Evolutionary conservation across 2,113 vertebrate genomes (phyloP).

Genomic region (Oenanthe melanoleuca): DNA sequence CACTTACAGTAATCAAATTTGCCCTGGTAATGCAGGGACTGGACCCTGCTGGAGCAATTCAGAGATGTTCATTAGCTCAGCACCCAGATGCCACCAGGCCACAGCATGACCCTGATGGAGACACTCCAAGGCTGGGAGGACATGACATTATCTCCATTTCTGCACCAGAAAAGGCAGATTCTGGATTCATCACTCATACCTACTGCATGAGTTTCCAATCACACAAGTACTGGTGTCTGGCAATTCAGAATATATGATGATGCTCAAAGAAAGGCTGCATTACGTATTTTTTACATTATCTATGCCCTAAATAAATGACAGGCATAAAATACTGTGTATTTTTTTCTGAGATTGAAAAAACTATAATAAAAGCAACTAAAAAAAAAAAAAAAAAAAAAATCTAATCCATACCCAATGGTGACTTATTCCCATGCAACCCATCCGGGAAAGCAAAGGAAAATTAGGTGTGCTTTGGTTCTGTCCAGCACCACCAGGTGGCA

Average conservation of each 20-base stretch:
- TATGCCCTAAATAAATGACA: not conserved
- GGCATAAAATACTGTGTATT: not conserved
- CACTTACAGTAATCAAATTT: slow-evolving; percentile 24
- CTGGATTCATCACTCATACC: not conserved
- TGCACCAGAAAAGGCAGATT: not conserved
- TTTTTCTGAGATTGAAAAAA: not conserved
- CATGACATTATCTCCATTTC: fast-evolving
- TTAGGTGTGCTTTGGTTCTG: not conserved
- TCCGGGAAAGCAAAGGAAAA: not conserved
- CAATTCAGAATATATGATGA: not conserved
- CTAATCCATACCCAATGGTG: not conserved
- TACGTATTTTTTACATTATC: not conserved
- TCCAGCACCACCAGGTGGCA: slow-evolving; percentile 68
- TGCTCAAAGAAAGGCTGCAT: not conserved
- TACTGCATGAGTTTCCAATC: not conserved
- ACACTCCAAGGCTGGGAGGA: not conserved
- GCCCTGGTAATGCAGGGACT: not conserved
- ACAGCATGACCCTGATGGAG: fast-evolving
- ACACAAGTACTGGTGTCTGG: not conserved
- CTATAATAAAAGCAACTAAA: not conserved
- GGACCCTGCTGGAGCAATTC: not conserved
- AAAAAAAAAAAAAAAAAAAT: not conserved
- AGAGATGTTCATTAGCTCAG: not conserved
- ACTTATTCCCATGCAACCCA: not conserved
- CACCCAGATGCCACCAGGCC: not conserved